Evolutionary conservation across 2,888 invertebrate genomes (phyloP).

Genomic region (Helicoverpa assulta): DNA sequence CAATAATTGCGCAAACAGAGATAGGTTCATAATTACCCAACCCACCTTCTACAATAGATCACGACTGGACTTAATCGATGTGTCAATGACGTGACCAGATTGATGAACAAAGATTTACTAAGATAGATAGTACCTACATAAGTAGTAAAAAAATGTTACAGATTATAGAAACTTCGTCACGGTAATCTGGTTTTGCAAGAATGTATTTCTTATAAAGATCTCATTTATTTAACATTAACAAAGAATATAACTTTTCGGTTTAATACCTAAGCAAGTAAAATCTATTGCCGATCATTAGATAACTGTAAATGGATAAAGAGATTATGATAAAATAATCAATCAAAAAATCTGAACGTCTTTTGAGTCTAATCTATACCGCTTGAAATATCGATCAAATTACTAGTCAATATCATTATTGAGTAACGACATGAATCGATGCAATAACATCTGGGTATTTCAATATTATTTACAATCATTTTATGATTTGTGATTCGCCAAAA

Average conservation of each 20-base stretch:
- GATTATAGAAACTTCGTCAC: neutral
- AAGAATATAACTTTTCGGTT: neutral
- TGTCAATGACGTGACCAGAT: constrained; percentile 62
- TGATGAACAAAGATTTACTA: constrained; percentile 47
- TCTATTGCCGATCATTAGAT: constrained; percentile 2
- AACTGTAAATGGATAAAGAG: constrained; percentile 18
- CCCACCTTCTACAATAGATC: constrained; percentile 62
- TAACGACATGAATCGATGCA: constrained; percentile 8
- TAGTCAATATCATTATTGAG: constrained; percentile 27
- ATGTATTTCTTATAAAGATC: constrained; percentile 18
- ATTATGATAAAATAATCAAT: constrained; percentile 7
- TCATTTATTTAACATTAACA: constrained; percentile 17
- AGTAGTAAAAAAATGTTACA: neutral
- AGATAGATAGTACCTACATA: neutral
- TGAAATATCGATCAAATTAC: constrained; percentile 26
- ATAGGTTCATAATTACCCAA: constrained; percentile 60
- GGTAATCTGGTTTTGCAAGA: neutral
- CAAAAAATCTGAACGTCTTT: constrained; percentile 7
- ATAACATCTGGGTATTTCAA: neutral
- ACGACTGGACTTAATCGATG: constrained; percentile 69
- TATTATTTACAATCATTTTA: neutral
- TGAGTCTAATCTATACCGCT: constrained; percentile 15
- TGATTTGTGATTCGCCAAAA: too few relatives aligned
- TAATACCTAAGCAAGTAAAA: constrained; percentile 4
- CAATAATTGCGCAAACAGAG: constrained; percentile 59